Percentiles rank a stretch among this genome's conserved stretches.
Evolutionary conservation across 2,888 invertebrate species (phyloP).

Genomic region (Brachypalpus laphriformis): DNA sequence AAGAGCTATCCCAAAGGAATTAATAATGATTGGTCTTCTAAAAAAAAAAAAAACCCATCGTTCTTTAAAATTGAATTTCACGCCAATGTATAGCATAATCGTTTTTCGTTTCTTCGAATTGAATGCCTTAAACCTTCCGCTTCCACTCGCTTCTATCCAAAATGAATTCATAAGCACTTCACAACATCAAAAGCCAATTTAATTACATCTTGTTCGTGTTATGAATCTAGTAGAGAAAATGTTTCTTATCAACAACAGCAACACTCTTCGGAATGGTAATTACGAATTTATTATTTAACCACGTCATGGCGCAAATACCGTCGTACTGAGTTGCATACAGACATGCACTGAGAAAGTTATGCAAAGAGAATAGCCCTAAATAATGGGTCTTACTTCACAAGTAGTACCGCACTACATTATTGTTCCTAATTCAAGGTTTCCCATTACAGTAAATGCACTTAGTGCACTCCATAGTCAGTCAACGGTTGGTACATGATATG

Average conservation of each 20-base stretch:
- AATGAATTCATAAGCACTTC: background rate
- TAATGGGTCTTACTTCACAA: conserved; percentile 70
- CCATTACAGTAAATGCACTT: conserved; percentile 70
- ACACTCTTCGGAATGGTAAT: conserved; percentile 5
- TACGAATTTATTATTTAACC: conserved; percentile 40
- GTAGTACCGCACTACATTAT: conserved; percentile 68
- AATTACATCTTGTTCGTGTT: background rate
- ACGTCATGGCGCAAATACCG: conserved; percentile 27
- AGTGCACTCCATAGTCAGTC: conserved; percentile 35
- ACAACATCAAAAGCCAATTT: conserved; percentile 1
- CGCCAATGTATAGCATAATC: background rate
- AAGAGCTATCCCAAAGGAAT: background rate
- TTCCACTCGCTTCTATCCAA: background rate
- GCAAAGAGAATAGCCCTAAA: conserved; percentile 68
- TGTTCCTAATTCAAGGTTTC: conserved; percentile 68
- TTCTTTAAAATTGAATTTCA: background rate
- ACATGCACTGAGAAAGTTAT: conserved; percentile 31
- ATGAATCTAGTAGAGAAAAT: background rate
- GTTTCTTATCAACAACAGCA: conserved; percentile 15
- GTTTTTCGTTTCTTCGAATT: background rate
- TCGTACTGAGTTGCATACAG: conserved; percentile 20
- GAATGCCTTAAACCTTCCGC: background rate
- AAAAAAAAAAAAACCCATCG: background rate
- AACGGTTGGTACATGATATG: conserved; percentile 65
- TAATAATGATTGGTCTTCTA: background rate